These are phyloP conservation scores for Watsonalla binaria DNA, from an alignment of 2,888 invertebrate species.

Conservation along the genomic window DNA sequence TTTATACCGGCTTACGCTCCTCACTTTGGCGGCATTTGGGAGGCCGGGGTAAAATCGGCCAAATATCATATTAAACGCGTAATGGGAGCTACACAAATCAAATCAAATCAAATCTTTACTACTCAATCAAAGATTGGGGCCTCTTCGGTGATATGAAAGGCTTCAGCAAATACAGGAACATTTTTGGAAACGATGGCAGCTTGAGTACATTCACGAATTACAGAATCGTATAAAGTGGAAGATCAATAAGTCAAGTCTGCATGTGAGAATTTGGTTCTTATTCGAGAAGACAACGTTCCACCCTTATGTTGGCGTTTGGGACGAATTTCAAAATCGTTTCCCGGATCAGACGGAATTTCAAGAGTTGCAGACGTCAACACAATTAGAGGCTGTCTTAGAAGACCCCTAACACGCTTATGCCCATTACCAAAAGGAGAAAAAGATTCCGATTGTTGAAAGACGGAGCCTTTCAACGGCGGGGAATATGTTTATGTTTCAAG, in stretches of 20 bases:
- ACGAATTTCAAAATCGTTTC: background rate
- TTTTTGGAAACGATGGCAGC: slow-evolving; percentile 15
- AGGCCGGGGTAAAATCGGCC: too few species aligned
- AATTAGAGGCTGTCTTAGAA: too few species aligned
- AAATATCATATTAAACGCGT: too few species aligned
- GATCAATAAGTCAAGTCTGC: slow-evolving; percentile 3
- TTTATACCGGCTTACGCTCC: slow-evolving; percentile 23
- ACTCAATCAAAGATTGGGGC: too few species aligned
- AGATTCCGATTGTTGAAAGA: too few species aligned
- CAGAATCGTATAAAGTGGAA: slow-evolving; percentile 27
- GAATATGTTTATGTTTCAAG: too few species aligned
- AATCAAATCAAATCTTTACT: slow-evolving; percentile 13
- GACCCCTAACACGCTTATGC: too few species aligned
- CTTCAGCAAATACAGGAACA: slow-evolving; percentile 10
- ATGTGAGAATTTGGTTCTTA: slow-evolving; percentile 11
- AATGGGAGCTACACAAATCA: slow-evolving; percentile 14
- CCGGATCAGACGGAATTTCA: too few species aligned
- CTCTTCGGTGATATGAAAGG: slow-evolving; percentile 5
- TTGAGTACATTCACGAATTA: slow-evolving; percentile 17
- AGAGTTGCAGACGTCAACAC: too few species aligned
- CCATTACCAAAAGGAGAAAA: too few species aligned
- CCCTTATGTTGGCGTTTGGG: slow-evolving; percentile 3
- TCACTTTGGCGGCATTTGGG: too few species aligned
- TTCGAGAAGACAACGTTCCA: slow-evolving; percentile 10
- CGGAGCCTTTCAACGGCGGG: too few species aligned